These are phyloP conservation scores for Polydrusus cervinus DNA, from an alignment of 2,888 invertebrate genomes.

Conservation along the genomic window DNA sequence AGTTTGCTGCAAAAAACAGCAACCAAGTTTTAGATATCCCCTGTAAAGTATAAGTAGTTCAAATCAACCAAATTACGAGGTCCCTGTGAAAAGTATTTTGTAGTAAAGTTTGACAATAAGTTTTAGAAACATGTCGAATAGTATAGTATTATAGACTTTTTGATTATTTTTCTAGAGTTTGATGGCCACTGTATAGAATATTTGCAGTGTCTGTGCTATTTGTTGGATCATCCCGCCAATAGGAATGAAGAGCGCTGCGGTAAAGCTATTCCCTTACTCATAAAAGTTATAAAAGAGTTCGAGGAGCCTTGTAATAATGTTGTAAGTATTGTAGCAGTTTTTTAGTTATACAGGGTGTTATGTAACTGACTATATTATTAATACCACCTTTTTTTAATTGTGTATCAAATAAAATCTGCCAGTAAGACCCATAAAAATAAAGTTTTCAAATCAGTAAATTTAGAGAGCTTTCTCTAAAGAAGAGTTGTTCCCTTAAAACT, in stretches of 20 bases:
- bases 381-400: too few species aligned
- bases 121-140: too few species aligned
- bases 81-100: background rate
- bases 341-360: too few species aligned
- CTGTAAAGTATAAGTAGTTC: constrained; percentile 13
- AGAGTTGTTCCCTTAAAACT: too few species aligned
- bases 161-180: constrained; percentile 56
- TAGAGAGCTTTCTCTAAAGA: too few species aligned
- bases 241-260: constrained; percentile 61
- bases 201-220: constrained; percentile 65
- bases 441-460: too few species aligned
- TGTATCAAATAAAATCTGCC: too few species aligned
- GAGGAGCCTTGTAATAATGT: constrained; percentile 57
- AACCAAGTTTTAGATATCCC: background rate
- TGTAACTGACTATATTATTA: too few species aligned
- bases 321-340: constrained; percentile 54
- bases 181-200: constrained; percentile 62
- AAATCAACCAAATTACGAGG: background rate
- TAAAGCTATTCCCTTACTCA: constrained; percentile 61
- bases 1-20: too few species aligned
- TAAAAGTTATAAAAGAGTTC: constrained; percentile 62
- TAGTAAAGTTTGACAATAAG: background rate
- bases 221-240: constrained; percentile 65
- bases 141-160: too few species aligned
- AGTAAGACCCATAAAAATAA: too few species aligned